Base-by-base conservation (phyloP, 1,140 invertebrate genomes). In the Trichonephila clavata region DNA sequence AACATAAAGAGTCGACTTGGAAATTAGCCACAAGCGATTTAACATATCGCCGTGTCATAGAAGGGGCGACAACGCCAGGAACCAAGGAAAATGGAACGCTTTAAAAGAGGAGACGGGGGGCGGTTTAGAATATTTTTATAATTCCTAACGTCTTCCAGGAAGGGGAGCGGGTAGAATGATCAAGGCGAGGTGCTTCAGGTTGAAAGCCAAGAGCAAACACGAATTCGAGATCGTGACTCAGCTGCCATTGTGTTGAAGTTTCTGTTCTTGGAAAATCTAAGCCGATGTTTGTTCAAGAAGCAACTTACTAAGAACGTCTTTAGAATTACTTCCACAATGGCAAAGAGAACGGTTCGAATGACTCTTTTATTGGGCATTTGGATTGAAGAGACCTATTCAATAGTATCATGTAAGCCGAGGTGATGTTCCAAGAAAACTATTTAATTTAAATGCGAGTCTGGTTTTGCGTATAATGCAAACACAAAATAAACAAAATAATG, bases 21-120 rank as follows among this genome's bases (percentile, higher is more conserved):
- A 89, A 89, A 89, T 89, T 89, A 89, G 87, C 87, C 87, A 71
- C 87, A 89, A 77, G 87, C 87, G 43, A 89, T 89, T 89, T 89
- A 68, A 89, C 63, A 89, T 89, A 89, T 89, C 87, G n/a, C 87
- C 87, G 20, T 21, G 65, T 89, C 86, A 60, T 43, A 32, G 20
- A 24, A 65, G 39, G 24, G 27, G 61, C 84, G 84, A 86, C 84
- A 86, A 86, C 86, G 86, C 83, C 83, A 27, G 86, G 60, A 63
- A 84, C 10, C 50, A 21, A 84, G 71, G 71, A 77, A 77, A 77
- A 77, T 77, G 27, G 71, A 14, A 84, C 16, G 50, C 50, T 50
- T 50, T 50, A 50, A 50, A 50, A 50, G 50, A 13, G 10, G 24
- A 20, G 14, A 84, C 59, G 57, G 43, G 83, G 32, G 80, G 27